Evolutionary conservation across 2,113 vertebrate species (phyloP), one percentile per base, ranked within the genome.

Genomic region (Nipponia nippon): DNA sequence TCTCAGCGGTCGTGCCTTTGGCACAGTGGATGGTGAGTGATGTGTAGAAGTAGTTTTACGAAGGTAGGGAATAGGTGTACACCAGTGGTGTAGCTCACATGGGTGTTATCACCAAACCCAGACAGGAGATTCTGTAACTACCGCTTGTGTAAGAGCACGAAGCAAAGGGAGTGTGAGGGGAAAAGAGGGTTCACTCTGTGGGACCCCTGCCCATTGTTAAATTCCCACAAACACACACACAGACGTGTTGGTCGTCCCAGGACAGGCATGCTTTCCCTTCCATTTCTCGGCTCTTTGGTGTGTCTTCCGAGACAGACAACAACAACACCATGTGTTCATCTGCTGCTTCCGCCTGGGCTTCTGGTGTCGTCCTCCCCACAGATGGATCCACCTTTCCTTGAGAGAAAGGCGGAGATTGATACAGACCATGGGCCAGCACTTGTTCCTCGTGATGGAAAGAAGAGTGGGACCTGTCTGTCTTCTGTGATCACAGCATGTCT

Each of bases 401-500:
- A 59, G 40, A 89, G 44, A 49, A 84, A 61, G 25, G 30, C 2
- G 6, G 59, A 92, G 53, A 14, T 23, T 53, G 46, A 34, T 85
- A 30, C 18, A 56, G 38, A 38, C 36, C 9, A 10, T 14, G 25
- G 44, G 18, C 40, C 1, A 5, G 40, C 34, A 15, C 16, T 32
- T 67, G 18, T 10, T 80, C 56, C 65, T 85, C 2, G 0, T 25
- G 42, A 15, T 73, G 50, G n/a, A 81, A 86, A 72, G 53, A 65
- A 53, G 30, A 80, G 13, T 81, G 29, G 25, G 44, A 81, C 8
- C 5, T 7, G 8, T 38, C 62, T 67, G 9, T 47, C 49, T 61
- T 65, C 29, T 2, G 1, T 55, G n/a, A 55, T 53, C 32, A 32
- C 22, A 58, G 20, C 22, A 9, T 0, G 1, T 42, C 38, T 78